Evolutionary conservation across 2,797 vertebrate genomes (phyloP).

Genomic region (Dryobates pubescens): DNA sequence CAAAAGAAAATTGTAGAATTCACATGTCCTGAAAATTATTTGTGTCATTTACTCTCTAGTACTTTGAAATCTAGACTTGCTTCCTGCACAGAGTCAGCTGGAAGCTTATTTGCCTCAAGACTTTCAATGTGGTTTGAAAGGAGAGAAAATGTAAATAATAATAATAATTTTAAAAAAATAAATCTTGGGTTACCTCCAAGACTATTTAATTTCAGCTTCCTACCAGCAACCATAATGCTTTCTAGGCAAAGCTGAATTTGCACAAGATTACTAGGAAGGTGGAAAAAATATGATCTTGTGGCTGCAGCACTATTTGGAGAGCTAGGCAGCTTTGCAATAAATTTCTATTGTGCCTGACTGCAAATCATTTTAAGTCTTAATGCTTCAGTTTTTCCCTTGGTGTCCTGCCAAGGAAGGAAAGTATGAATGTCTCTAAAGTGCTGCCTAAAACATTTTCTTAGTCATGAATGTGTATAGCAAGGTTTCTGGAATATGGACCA

Average conservation of each 20-base stretch:
- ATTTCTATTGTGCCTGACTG: not conserved
- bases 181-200: not conserved
- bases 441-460: not conserved
- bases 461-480: not conserved
- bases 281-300: not conserved
- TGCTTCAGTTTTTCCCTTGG: not conserved
- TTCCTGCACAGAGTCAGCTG: slow-evolving; percentile 20
- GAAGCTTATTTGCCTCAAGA: not conserved
- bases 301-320: not conserved
- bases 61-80: slow-evolving; percentile 23
- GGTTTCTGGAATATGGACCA: not conserved
- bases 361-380: not conserved
- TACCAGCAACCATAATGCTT: slow-evolving; percentile 10
- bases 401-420: not conserved
- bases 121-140: not conserved
- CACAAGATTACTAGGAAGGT: not conserved
- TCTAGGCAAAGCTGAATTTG: not conserved
- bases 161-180: not conserved
- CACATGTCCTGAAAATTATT: not conserved
- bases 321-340: not conserved
- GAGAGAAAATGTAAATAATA: not conserved
- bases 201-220: slow-evolving; percentile 6
- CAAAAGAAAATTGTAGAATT: not conserved
- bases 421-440: not conserved
- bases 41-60: not conserved